Evolutionary conservation across 2,888 invertebrate genomes (phyloP).

Genomic region (Margaritifera margaritifera): DNA sequence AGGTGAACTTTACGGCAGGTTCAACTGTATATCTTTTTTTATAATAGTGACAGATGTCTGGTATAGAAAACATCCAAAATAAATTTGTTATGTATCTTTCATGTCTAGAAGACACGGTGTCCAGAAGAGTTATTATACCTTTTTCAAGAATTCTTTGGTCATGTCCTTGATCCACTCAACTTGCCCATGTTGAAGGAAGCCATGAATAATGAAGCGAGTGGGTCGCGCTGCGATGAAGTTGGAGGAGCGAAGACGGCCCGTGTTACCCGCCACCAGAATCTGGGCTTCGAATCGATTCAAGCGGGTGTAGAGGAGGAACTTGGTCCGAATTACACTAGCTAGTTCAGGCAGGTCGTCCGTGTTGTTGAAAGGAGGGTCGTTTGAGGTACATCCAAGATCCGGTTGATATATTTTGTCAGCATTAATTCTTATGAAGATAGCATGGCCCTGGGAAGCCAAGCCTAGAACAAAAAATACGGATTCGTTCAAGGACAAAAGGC

Average conservation of each 20-base stretch:
- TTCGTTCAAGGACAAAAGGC: no score
- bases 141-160: conserved; percentile 43
- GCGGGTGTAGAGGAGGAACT: conserved; percentile 81
- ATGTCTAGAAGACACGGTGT: no score
- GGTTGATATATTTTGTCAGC: neutral
- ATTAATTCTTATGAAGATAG: neutral
- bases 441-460: no score
- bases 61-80: no score
- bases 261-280: conserved; percentile 15
- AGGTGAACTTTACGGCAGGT: no score
- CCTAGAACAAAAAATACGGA: no score
- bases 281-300: conserved; percentile 1
- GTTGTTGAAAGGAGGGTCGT: conserved; percentile 44
- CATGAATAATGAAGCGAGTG: conserved; percentile 58
- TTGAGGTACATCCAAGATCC: conserved; percentile 49
- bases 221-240: conserved; percentile 36
- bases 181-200: conserved; percentile 55
- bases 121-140: conserved; percentile 29
- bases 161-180: conserved; percentile 51
- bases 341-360: conserved; percentile 43
- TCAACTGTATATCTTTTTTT: no score
- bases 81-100: no score
- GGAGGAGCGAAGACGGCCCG: conserved; percentile 15
- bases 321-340: conserved; percentile 79
- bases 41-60: no score